These are phyloP conservation scores for Diplosoma virens DNA, from an alignment of 23 tunicate species.

Conservation along the genomic window DNA sequence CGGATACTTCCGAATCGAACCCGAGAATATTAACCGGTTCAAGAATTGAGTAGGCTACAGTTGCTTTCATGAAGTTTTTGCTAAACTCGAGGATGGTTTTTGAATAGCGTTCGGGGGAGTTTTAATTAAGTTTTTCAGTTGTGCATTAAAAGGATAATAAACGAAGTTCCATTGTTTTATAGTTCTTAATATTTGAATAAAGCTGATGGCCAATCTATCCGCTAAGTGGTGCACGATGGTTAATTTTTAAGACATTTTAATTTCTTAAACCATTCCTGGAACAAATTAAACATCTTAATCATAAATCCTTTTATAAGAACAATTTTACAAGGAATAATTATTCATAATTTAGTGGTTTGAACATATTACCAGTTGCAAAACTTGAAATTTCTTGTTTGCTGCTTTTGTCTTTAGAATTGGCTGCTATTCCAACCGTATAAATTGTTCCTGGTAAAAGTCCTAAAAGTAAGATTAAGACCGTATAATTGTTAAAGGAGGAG, in stretches of 20 bases:
- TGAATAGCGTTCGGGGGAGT: no score
- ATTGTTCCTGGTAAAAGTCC: slow-evolving; percentile 78
- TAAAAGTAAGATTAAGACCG: neutral
- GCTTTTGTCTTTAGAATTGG: slow-evolving; percentile 77
- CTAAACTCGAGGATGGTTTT: no score
- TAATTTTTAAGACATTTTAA: slow-evolving; percentile 31
- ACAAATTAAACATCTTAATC: slow-evolving; percentile 31
- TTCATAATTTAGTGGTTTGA: no score
- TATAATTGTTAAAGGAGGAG: neutral
- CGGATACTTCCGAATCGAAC: no score
- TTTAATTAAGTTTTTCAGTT: no score
- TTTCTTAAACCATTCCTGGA: slow-evolving; percentile 66
- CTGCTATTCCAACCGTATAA: slow-evolving; percentile 74
- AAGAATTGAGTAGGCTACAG: no score
- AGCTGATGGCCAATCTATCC: slow-evolving; percentile 57
- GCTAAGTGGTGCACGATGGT: slow-evolving; percentile 30
- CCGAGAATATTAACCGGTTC: no score
- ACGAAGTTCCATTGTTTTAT: no score
- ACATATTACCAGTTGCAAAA: slow-evolving; percentile 23
- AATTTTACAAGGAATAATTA: neutral
- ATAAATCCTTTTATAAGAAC: neutral
- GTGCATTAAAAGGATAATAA: no score
- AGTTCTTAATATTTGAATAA: no score
- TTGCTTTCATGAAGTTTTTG: no score
- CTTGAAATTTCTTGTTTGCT: slow-evolving; percentile 62